A percentile compares a stretch with the other conserved stretches of the same genome.
Evolutionary conservation across 2,113 vertebrate species (phyloP).

Genomic region (Sylvietta virens): DNA sequence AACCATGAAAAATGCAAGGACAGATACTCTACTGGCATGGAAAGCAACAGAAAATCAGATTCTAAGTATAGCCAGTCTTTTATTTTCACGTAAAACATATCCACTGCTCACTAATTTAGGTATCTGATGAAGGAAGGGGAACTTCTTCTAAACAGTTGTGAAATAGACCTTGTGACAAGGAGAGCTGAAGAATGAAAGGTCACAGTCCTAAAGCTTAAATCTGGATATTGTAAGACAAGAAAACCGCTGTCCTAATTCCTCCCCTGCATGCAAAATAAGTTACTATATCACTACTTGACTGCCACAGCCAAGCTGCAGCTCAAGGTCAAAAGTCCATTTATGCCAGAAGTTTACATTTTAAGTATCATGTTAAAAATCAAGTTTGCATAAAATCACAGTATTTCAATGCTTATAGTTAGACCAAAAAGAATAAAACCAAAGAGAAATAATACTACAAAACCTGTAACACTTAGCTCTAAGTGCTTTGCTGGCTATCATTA

Average conservation of each 20-base stretch:
- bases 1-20: fast-evolving
- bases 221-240: not conserved
- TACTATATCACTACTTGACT: not conserved
- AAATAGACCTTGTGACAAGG: not conserved
- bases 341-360: not conserved
- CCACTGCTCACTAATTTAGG: not conserved
- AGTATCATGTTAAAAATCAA: not conserved
- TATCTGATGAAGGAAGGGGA: not conserved
- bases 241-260: not conserved
- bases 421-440: not conserved
- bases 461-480: not conserved
- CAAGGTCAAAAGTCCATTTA: not conserved
- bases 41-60: not conserved
- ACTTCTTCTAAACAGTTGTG: not conserved
- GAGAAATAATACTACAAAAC: not conserved
- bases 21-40: not conserved
- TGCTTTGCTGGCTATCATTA: not conserved
- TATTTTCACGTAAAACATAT: not conserved
- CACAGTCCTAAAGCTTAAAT: not conserved
- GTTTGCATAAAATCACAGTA: not conserved
- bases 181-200: not conserved
- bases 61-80: not conserved
- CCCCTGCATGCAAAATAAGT: not conserved
- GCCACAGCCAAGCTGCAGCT: not conserved
- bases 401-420: not conserved